Evolutionary conservation across 1,140 invertebrate genomes (phyloP).

Genomic region (Diprion similis): DNA sequence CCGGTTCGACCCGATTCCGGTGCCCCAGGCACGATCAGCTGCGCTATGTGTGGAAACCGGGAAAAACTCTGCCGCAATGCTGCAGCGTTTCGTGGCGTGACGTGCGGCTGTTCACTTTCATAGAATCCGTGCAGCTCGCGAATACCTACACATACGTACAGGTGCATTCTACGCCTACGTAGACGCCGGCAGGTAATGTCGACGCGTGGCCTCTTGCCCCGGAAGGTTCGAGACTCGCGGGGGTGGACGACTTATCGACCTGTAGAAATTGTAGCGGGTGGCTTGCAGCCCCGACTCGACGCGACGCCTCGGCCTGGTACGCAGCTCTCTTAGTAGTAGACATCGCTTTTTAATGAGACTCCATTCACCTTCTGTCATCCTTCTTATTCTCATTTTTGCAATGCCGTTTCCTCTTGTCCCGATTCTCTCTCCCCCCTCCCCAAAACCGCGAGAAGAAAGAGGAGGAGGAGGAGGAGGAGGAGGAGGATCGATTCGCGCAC

Average conservation of each 20-base stretch:
- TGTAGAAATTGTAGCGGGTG: slow-evolving; percentile 28
- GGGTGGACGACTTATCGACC: slow-evolving; percentile 46
- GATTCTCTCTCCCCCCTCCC: background rate
- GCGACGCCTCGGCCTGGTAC: slow-evolving; percentile 29
- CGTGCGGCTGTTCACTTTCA: background rate
- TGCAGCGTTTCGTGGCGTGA: background rate
- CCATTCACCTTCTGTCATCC: slow-evolving; percentile 18
- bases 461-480: background rate
- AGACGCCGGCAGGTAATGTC: no score
- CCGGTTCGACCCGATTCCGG: no score
- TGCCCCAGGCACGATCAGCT: no score
- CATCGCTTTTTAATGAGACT: slow-evolving; percentile 21
- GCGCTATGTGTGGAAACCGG: no score
- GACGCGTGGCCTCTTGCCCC: background rate
- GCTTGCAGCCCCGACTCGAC: slow-evolving; percentile 38
- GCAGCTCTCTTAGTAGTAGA: no score
- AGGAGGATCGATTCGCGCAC: background rate
- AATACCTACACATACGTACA: no score
- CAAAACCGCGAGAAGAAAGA: slow-evolving; percentile 17
- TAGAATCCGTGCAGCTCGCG: slow-evolving; percentile 29
- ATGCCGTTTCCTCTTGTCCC: slow-evolving; percentile 21
- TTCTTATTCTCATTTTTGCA: no score
- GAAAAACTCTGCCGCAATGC: background rate
- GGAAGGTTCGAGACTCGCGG: slow-evolving; percentile 6
- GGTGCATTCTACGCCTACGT: no score